Conservation (phyloP, 2,888 invertebrate genomes). For the Ichneumon xanthorius region DNA sequence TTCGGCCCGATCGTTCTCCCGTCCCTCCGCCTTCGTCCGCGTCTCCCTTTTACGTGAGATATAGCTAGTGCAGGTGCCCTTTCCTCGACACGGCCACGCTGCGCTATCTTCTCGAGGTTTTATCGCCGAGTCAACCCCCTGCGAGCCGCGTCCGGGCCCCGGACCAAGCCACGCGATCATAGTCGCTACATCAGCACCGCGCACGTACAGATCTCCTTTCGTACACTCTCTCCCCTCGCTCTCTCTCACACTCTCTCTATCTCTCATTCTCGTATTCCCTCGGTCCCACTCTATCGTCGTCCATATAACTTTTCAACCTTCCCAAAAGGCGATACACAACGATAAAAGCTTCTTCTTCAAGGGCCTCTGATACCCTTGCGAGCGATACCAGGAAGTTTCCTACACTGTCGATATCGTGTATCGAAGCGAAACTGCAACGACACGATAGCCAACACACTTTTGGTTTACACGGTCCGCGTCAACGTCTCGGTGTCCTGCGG, state of each 20-base stretch:
- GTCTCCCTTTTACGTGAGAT: slow-evolving; percentile 27
- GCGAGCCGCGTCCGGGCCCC: slow-evolving; percentile 17
- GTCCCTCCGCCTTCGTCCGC: slow-evolving; percentile 1
- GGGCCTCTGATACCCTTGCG: neutral
- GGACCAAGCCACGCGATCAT: slow-evolving; percentile 46
- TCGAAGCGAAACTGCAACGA: slow-evolving; percentile 13
- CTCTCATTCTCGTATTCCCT: slow-evolving; percentile 17
- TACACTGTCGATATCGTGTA: slow-evolving; percentile 13
- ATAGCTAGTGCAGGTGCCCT: slow-evolving; percentile 33
- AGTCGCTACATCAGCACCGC: slow-evolving; percentile 58
- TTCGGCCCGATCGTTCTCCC: slow-evolving; percentile 27
- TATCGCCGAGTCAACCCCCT: slow-evolving; percentile 60
- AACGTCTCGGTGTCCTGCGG: neutral
- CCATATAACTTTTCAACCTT: slow-evolving; percentile 11
- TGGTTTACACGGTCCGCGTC: neutral
- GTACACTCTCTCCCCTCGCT: slow-evolving; percentile 3
- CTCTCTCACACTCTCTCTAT: neutral
- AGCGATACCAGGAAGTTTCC: neutral
- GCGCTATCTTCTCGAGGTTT: slow-evolving; percentile 50
- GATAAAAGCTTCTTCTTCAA: slow-evolving; percentile 50
- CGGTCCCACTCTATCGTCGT: neutral
- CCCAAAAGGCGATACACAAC: slow-evolving; percentile 51
- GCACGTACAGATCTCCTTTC: slow-evolving; percentile 22
- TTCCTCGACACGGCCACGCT: slow-evolving; percentile 16
- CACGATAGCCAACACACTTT: slow-evolving; percentile 4